Percentiles rank a stretch among this genome's conserved stretches.
Conservation (phyloP, 1,140 invertebrate species). For the Thaumetopoea pityocampa region DNA sequence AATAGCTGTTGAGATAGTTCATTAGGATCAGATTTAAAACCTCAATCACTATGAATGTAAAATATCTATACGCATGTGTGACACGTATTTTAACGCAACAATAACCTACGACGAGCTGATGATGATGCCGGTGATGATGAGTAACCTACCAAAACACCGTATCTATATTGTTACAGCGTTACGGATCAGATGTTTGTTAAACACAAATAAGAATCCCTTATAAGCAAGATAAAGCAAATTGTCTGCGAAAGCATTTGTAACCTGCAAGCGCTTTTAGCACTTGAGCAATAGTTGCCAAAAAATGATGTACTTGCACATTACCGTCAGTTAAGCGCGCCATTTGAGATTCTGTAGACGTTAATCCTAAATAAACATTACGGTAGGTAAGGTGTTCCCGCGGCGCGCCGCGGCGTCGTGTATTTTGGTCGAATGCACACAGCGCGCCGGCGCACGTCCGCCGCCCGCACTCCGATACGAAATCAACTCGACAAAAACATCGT, state of each 20-base stretch:
- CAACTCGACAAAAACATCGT: conserved; percentile 60
- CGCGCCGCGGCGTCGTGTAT: conserved; percentile 15
- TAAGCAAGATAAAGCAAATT: conserved; percentile 21
- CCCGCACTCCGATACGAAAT: conserved; percentile 54
- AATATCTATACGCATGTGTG: too few species aligned
- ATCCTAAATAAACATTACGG: conserved; percentile 27
- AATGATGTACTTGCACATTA: conserved; percentile 10
- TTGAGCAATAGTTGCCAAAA: conserved; percentile 20
- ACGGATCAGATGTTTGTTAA: conserved; percentile 34
- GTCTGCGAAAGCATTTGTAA: neutral
- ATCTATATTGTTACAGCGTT: conserved; percentile 32
- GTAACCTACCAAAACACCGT: conserved; percentile 19
- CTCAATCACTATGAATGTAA: too few species aligned
- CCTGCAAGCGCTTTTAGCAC: conserved; percentile 28
- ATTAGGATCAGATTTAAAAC: too few species aligned
- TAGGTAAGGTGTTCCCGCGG: neutral
- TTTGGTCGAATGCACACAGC: conserved; percentile 29
- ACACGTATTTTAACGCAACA: neutral
- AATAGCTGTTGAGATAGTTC: too few species aligned
- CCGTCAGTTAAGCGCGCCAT: conserved; percentile 10
- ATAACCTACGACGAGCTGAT: neutral
- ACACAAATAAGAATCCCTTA: conserved; percentile 32
- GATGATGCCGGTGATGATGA: too few species aligned
- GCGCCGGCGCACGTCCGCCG: conserved; percentile 20
- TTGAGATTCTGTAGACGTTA: conserved; percentile 6